Conservation (phyloP, 2,113 vertebrate species). For the Formicarius rufipectus region DNA sequence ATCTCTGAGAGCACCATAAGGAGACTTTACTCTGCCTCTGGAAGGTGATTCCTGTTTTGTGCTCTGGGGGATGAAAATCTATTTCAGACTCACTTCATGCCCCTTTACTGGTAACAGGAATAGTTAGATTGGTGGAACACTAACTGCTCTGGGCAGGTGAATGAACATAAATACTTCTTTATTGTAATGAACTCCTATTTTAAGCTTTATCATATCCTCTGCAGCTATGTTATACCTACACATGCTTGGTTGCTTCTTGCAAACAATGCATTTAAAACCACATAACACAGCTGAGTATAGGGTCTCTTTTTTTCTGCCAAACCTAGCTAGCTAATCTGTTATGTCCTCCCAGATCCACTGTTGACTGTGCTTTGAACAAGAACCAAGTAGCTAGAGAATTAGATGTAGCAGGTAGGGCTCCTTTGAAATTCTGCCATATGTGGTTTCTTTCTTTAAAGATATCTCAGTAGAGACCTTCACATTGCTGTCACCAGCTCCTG, state of each 20-base stretch:
- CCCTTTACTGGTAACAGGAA: background rate
- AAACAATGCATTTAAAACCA: background rate
- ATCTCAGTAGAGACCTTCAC: fast-evolving
- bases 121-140: background rate
- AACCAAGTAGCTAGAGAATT: background rate
- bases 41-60: background rate
- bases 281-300: background rate
- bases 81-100: background rate
- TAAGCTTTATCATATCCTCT: background rate
- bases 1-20: fast-evolving
- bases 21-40: background rate
- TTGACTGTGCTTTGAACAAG: background rate
- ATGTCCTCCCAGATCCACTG: background rate
- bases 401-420: background rate
- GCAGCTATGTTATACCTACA: background rate
- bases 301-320: background rate
- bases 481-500: background rate
- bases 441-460: background rate
- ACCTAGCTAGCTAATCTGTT: background rate
- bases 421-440: background rate
- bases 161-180: background rate
- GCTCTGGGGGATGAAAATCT: background rate
- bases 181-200: background rate
- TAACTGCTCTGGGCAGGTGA: background rate
- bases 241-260: background rate